A percentile compares a stretch with the other conserved stretches of the same genome.
Conservation (phyloP, 2,888 invertebrate species). For the Maniola hyperantus region DNA sequence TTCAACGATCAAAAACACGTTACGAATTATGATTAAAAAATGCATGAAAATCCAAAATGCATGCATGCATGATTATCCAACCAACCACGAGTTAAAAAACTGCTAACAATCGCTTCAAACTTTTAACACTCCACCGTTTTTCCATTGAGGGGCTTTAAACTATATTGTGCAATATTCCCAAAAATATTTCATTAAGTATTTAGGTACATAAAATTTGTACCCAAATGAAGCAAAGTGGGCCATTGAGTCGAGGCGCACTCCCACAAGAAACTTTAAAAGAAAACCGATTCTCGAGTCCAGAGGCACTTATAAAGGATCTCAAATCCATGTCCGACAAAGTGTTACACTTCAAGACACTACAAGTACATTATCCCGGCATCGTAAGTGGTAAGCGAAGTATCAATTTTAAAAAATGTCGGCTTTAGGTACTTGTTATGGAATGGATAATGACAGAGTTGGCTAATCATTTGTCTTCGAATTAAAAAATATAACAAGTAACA, state of each 20-base stretch:
- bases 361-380: constrained; percentile 30
- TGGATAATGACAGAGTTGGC: background rate
- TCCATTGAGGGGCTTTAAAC: constrained; percentile 6
- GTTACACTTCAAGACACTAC: constrained; percentile 34
- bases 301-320: constrained; percentile 36
- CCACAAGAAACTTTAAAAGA: constrained; percentile 33
- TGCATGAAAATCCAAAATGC: constrained; percentile 19
- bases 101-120: constrained; percentile 20
- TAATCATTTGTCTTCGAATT: background rate
- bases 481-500: background rate
- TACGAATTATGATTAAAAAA: constrained; percentile 14
- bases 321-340: constrained; percentile 34
- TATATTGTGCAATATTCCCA: constrained; percentile 14
- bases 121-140: constrained; percentile 17
- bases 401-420: constrained; percentile 24
- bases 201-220: constrained; percentile 17
- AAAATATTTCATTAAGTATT: constrained; percentile 19
- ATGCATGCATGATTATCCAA: constrained; percentile 21
- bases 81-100: constrained; percentile 1
- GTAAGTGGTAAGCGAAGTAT: constrained; percentile 16
- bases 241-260: constrained; percentile 32
- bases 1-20: background rate
- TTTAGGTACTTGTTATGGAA: background rate
- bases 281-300: constrained; percentile 33
- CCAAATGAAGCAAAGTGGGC: constrained; percentile 26